These are phyloP conservation scores for Crax fasciolata DNA, from an alignment of 2,797 vertebrate species.

Conservation along the genomic window DNA sequence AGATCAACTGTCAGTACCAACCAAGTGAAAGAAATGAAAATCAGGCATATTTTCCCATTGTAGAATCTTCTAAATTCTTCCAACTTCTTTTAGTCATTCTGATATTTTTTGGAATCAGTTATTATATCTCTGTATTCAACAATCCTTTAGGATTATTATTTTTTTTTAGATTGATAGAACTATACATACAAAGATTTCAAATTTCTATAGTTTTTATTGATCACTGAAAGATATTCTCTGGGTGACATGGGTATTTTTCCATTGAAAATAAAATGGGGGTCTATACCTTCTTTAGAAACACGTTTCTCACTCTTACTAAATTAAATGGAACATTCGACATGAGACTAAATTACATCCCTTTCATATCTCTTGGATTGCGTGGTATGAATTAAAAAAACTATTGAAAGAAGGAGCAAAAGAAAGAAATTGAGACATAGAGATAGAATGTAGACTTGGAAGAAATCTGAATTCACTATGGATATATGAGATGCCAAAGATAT, in stretches of 20 bases:
- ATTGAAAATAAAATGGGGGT: background rate
- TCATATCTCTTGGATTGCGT: background rate
- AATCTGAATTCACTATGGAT: background rate
- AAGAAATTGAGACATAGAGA: background rate
- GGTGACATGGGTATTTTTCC: background rate
- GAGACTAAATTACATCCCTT: rapidly evolving
- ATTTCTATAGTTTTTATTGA: background rate
- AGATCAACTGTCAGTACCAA: background rate
- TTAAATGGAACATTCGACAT: background rate
- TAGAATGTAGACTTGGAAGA: background rate
- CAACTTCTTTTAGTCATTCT: rapidly evolving
- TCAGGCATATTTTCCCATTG: background rate
- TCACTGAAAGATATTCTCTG: background rate
- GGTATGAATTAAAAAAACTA: background rate
- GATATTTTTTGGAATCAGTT: rapidly evolving
- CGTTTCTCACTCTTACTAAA: background rate
- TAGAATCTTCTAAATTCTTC: background rate
- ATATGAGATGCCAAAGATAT: background rate
- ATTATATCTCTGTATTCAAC: background rate
- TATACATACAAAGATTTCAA: background rate
- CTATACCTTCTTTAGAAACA: background rate
- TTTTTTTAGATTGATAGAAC: background rate
- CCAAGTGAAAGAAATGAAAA: background rate
- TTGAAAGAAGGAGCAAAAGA: background rate
- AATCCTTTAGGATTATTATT: rapidly evolving